Conservation (phyloP, 2,797 vertebrate species). For the Pseudopleuronectes americanus region DNA sequence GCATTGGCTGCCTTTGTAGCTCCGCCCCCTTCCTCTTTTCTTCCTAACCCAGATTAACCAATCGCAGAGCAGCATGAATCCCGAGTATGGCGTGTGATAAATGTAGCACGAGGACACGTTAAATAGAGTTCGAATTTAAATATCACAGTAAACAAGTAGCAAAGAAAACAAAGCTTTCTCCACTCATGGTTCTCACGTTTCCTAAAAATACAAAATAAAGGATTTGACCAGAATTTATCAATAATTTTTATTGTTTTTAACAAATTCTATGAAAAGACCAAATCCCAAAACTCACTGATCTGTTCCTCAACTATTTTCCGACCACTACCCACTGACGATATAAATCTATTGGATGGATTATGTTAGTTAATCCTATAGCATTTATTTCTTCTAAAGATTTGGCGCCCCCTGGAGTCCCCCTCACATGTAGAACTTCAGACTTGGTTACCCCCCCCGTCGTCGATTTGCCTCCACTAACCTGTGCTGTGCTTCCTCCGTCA, state of each 20-base stretch:
- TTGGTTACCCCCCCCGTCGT: neutral
- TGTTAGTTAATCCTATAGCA: no score
- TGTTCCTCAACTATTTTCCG: no score
- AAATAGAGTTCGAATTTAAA: neutral
- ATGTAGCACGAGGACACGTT: constrained; percentile 3
- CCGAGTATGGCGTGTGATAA: constrained; percentile 25
- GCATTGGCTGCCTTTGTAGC: constrained; percentile 48
- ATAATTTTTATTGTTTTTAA: neutral
- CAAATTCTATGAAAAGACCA: constrained; percentile 1
- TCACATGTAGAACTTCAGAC: no score
- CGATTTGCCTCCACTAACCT: constrained; percentile 54
- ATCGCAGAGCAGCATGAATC: constrained; percentile 49
- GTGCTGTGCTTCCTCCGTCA: constrained; percentile 29
- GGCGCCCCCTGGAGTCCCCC: no score
- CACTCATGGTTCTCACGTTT: neutral
- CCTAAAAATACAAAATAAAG: neutral
- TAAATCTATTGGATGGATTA: neutral
- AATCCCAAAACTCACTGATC: neutral
- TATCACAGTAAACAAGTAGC: neutral
- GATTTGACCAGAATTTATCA: neutral
- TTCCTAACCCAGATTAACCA: constrained; percentile 55
- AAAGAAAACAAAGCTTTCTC: neutral
- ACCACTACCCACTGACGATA: neutral
- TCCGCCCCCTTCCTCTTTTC: neutral
- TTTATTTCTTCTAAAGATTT: no score